phyloP scores from a whole-genome alignment of 1,140 invertebrate genomes.

The Cydia pomonella region DNA sequence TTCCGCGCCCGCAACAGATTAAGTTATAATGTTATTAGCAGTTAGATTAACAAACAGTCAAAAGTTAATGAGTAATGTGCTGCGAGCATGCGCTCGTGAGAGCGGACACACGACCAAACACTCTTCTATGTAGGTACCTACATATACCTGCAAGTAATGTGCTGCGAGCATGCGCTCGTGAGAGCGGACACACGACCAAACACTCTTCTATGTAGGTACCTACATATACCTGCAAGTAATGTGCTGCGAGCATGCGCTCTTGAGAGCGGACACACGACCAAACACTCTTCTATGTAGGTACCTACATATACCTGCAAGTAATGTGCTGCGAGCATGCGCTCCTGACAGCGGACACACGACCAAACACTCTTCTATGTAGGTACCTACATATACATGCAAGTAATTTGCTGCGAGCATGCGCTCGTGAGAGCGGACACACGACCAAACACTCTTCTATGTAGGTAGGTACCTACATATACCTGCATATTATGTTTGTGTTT shows the following conservation, averaged over 20 bases:
- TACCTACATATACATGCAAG: too few species aligned
- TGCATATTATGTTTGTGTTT: too few species aligned
- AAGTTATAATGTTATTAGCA: constrained; percentile 25
- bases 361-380: too few species aligned
- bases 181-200: background rate
- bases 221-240: constrained; percentile 20
- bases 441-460: too few species aligned
- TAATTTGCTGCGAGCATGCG: too few species aligned
- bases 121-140: too few species aligned
- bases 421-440: too few species aligned
- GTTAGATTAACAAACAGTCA: constrained; percentile 31
- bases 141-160: too few species aligned
- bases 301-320: constrained; percentile 2
- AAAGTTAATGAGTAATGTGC: constrained; percentile 29
- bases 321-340: constrained; percentile 19
- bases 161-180: constrained; percentile 20
- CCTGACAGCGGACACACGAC: background rate
- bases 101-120: too few species aligned
- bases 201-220: too few species aligned
- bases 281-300: too few species aligned
- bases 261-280: background rate
- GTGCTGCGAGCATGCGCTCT: constrained; percentile 14
- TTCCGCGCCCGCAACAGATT: constrained; percentile 6
- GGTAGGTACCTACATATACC: too few species aligned
- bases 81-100: constrained; percentile 20